Base-by-base conservation (phyloP, 1,140 invertebrate genomes). In the Papilio xuthus region DNA sequence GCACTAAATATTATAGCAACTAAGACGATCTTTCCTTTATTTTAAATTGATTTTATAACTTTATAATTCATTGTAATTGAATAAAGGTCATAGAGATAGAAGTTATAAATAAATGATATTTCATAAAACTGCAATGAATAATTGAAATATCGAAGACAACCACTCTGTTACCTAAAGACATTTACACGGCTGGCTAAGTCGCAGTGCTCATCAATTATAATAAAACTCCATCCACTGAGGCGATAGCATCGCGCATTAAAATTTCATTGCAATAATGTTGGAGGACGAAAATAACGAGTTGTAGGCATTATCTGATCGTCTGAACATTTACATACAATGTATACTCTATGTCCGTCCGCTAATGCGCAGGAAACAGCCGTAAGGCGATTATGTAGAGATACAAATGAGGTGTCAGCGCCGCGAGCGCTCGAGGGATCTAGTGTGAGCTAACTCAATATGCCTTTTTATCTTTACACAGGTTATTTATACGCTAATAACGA, bases 261-360 rank as follows among this genome's bases (percentile, higher is more conserved):
- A 73, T 50, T 47, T 73, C 44, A 73, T 73, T 73, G 41, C 71
- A 73, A 47, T 73, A 74, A 74, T 74, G 42, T 47, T 47, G 20
- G 44, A 73, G 41, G 71, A 73, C 71, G 42, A 73, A 73, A 73
- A 73, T 73, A 73, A 73, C 42, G n/a, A 47, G 44, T 44, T 47
- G 71, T 44, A 47, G 13, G 42, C 42, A 73, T 47, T 75, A 75
- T 75, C 73, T 50, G 26, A 53, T 53, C 23, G 28, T 56, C 50
- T 28, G 26, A 18, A 37, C 73, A 82, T 84, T 84, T 79, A 80
- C 82, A 84, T 84, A 84, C 80, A 84, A 84, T 84, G 80, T 76
- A 18, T 79, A 67, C 50, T 75, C 73, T 84, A 70, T 77, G 82
- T 76, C 72, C 74, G 60, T 67, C 76, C 70, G 60, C 23, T 75